Evolutionary conservation across 1,140 invertebrate species (phyloP), one percentile per base, ranked within the genome.

Genomic region (Trichomalopsis sarcophagae): DNA sequence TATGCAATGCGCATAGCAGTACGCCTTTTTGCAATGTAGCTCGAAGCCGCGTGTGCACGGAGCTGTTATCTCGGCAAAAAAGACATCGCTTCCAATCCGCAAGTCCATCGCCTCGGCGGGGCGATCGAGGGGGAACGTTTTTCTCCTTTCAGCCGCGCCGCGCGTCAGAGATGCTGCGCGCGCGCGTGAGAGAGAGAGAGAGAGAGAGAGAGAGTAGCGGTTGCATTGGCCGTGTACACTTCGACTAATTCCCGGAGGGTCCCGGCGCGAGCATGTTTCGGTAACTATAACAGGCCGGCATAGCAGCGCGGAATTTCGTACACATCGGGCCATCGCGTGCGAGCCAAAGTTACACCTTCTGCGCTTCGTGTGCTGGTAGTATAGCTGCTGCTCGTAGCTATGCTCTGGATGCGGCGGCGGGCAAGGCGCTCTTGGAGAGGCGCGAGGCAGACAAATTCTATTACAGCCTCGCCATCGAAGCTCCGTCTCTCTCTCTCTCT

Each of bases 371-470:
- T 50, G 1, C 10, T 55, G 27, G 27, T 27, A 14, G 17, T 55
- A 17, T 55, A 55, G 55, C 17, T 62, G 55, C 55, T 62, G 5
- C 17, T 62, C 21, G 55, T 62, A 62, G 21, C 17, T 62, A 62
- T 44, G 21, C 50, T 55, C 50, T 27, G 50, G 50, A 17, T 55
- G 1, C 5, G 33, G 33, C 2, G 2, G 2, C 5, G 55, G 55
- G 55, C 55, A 62, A 62, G 55, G 4, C 21, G 21, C 17, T 62
- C 7, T 62, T 17, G 21, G 55, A n/a, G 55, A 62, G 55, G 55
- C 55, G 55, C 55, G 14, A 62, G 55, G 17, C 55, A 62, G 55
- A 62, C 30, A 33, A 71, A 71, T 71, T 71, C 69, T 71, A 71
- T 71, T 71, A 71, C 27, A 71, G 30, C 2, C 27, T 71, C 21